Conservation (phyloP, 1,140 invertebrate genomes). For the Drosophila pandora region DNA sequence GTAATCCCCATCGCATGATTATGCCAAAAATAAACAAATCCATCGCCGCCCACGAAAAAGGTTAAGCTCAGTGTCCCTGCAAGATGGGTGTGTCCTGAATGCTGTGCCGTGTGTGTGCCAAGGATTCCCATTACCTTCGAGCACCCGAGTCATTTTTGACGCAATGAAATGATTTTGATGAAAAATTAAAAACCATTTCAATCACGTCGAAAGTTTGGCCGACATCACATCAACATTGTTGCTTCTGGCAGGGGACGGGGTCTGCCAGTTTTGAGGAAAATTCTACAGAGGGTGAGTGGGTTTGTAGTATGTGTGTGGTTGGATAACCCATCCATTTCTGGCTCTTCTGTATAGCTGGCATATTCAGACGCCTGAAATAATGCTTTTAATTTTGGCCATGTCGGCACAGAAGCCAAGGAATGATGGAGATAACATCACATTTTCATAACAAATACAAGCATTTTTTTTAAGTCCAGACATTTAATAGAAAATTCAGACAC, state of each 20-base stretch:
- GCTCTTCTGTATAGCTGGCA: slow-evolving; percentile 29
- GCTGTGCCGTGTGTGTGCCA: not conserved
- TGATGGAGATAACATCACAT: not conserved
- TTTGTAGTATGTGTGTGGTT: slow-evolving; percentile 7
- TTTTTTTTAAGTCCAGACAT: too few relatives aligned
- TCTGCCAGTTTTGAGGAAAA: not conserved
- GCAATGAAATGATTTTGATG: slow-evolving; percentile 63
- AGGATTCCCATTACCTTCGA: slow-evolving; percentile 11
- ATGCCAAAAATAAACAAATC: slow-evolving; percentile 51
- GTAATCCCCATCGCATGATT: slow-evolving; percentile 52
- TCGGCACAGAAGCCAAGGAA: not conserved
- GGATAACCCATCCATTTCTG: not conserved
- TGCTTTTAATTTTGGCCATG: slow-evolving; percentile 33
- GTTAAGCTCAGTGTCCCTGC: slow-evolving; percentile 34
- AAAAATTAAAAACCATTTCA: slow-evolving; percentile 75
- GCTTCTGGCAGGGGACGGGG: slow-evolving; percentile 8
- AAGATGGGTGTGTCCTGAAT: slow-evolving; percentile 12
- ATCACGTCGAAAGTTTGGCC: slow-evolving; percentile 73
- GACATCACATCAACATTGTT: slow-evolving; percentile 57
- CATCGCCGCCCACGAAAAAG: slow-evolving; percentile 47
- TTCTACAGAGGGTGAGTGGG: slow-evolving; percentile 5
- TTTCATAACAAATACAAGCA: too few relatives aligned
- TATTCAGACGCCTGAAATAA: slow-evolving; percentile 42
- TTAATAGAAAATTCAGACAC: too few relatives aligned
- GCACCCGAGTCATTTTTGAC: slow-evolving; percentile 43